Base-by-base conservation (phyloP, 2,113 vertebrate genomes). In the Crocuta crocuta region DNA sequence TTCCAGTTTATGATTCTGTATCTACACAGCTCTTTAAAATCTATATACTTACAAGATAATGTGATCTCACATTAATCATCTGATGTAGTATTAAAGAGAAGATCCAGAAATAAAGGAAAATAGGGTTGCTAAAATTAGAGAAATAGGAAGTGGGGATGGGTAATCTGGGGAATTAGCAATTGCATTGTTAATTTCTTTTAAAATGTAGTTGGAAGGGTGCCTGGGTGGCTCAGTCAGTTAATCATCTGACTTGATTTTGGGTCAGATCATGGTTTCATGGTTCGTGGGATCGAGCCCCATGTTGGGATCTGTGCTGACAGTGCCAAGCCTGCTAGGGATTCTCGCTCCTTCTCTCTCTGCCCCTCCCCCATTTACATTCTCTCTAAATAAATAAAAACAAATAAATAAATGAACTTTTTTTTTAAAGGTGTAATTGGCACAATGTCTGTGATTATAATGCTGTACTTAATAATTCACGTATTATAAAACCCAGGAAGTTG, bases 61-160 rank as follows among this genome's bases (percentile, higher is more conserved):
- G 94, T 70, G 63, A 80, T 94, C 48, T 80, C 1, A 89, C 23
- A 61, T 88, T 85, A 63, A 90, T 79, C 55, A 73, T 7, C 31
- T 65, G 53, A 48, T 68, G 68, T 45, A 73, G 28, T 83, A 91
- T 71, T 96, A 73, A 94, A 90, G 63, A 73, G 31, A 53, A 92
- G 33, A 86, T 91, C 16, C 28, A 74, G 21, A 63, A 97, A 74
- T 70, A 82, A 74, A 95, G 16, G 11, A 45, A 81, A 70, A 50
- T 58, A 17, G 23, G 2, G 1, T 83, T 55, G 39, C 17, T 78
- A 65, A 17, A 55, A 33, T 68, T 93, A 88, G 26, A 39, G 39
- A 91, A 91, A 76, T 43, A 94, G 58, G 83, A 80, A 92, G 7
- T 79, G 10, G n/a, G n/a, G 19, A 58, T 61, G 58, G 31, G 6